Evolutionary conservation across 2,113 vertebrate species (phyloP), one percentile per base, ranked within the genome.

Genomic region (Heloderma charlesbogerti): DNA sequence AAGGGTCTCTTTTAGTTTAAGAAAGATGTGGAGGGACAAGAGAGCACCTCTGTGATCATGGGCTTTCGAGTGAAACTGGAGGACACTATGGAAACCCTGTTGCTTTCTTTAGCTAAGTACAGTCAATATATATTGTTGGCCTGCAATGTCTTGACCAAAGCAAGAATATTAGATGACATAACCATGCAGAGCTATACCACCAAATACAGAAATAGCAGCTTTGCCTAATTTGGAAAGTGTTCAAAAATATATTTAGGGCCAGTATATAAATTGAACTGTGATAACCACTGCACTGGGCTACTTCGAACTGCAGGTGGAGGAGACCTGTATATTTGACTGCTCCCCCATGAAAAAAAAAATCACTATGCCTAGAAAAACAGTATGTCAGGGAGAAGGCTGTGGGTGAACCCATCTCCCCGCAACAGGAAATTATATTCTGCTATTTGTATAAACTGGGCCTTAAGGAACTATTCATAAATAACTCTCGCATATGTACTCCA

Each of bases 121-220:
- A 25, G 3, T 43, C 15, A 69, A 2, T 80, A 66, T 1, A 54
- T 1, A 12, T 6, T 51, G 31, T 40, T 54, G 67, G 67, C 48
- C 6, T 37, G 27, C n/a, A 60, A 34, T 8, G 40, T 43, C 4
- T 1, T 48, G 25, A 22, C n/a, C 9, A 37, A 45, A 67, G 40
- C 9, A 2, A 25, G 81, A 0, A 27, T 51, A 27, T 34, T 29
- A 72, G 29, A 37, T 12, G 8, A 0, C 0, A 40, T 34, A 43
- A 72, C n/a, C 2, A 0, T 0, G 0, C 31, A 80, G 83, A 10
- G 0, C 8, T n/a, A 0, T 1, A 0, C 0, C 0, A 0, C 57
- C 29, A 67, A 13, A 48, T n/a, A 0, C 3, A 1, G 4, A 69
- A 67, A n/a, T 87, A 69, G 7, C 29, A 72, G 48, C 3, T 45